Conservation (phyloP, 2,888 invertebrate species). For the Crepidodera aurea region DNA sequence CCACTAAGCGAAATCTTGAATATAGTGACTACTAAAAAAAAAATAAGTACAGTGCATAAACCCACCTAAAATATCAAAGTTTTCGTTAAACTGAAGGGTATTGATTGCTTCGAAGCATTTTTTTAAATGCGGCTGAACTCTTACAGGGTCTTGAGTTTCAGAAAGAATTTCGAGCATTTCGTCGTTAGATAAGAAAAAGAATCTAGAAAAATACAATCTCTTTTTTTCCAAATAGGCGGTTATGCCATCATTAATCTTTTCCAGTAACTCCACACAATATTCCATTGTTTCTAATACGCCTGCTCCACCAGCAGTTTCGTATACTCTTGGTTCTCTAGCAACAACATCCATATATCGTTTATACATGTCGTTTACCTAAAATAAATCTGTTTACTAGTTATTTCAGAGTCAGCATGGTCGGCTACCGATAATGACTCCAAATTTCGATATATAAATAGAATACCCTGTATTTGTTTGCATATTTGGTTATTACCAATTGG, state of each 20-base stretch:
- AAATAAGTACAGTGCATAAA: too few species aligned
- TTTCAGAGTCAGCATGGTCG: not conserved
- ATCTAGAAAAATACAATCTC: constrained; percentile 81
- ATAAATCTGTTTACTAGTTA: not conserved
- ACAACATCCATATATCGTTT: constrained; percentile 71
- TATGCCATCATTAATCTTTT: constrained; percentile 84
- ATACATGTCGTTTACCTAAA: constrained; percentile 69
- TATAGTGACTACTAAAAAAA: too few species aligned
- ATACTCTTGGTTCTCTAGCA: constrained; percentile 70
- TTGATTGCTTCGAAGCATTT: constrained; percentile 90
- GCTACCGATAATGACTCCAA: too few species aligned
- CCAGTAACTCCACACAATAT: constrained; percentile 74
- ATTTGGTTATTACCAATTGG: too few species aligned
- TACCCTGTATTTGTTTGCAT: too few species aligned
- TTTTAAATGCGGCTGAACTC: constrained; percentile 85
- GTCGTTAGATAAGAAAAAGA: constrained; percentile 91
- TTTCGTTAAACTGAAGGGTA: constrained; percentile 74
- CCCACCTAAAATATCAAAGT: constrained; percentile 74
- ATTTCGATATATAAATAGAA: too few species aligned
- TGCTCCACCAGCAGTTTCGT: constrained; percentile 70
- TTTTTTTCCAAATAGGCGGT: constrained; percentile 86
- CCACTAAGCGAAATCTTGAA: too few species aligned
- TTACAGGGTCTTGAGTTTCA: constrained; percentile 84
- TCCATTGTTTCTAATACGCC: constrained; percentile 77
- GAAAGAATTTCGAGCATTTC: constrained; percentile 91